Evolutionary conservation across 2,888 invertebrate species (phyloP), one percentile per base, ranked within the genome.

Genomic region (Apotomis capreana): DNA sequence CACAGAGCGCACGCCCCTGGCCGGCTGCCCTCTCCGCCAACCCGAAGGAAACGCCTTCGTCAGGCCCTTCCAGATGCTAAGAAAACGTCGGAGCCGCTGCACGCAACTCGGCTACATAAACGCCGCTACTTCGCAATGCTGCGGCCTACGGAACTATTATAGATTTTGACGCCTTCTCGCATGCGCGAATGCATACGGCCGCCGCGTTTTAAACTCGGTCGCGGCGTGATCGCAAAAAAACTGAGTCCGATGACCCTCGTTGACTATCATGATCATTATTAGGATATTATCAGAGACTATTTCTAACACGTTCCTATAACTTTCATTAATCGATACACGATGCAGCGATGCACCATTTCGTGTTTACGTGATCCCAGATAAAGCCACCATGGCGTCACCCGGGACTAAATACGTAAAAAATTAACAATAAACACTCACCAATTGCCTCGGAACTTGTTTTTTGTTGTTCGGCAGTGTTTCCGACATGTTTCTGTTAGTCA

Each of bases 291-390:
- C 78, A 70, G 78, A 80, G 80, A 83, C 77, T 77, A 83, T 82
- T 81, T 73, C 75, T 74, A 80, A 81, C 74, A 82, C 78, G 80
- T 80, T 85, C 79, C 81, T 76, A 77, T 84, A 86, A 88, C 82
- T 89, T 88, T 87, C 78, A 84, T 86, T 87, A 91, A 92, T 92
- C 93, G 88, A 93, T 93, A 92, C 89, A 91, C 90, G 90, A 91
- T 93, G 93, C 93, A 93, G 90, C 89, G 92, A 92, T 93, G 93
- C 93, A 93, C 92, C 93, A 92, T 93, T 92, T 92, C 92, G 90
- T 93, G 94, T 94, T 94, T 94, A 94, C 95, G 94, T 95, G 95
- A 94, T 94, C 92, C 93, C 92, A 93, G 93, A 94, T 93, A 93
- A 91, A 92, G 92, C 93, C 94, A 94, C 94, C 94, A 95, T 95